Evolutionary conservation across 2,888 invertebrate species (phyloP).

Genomic region (Caenorhabditis afra): DNA sequence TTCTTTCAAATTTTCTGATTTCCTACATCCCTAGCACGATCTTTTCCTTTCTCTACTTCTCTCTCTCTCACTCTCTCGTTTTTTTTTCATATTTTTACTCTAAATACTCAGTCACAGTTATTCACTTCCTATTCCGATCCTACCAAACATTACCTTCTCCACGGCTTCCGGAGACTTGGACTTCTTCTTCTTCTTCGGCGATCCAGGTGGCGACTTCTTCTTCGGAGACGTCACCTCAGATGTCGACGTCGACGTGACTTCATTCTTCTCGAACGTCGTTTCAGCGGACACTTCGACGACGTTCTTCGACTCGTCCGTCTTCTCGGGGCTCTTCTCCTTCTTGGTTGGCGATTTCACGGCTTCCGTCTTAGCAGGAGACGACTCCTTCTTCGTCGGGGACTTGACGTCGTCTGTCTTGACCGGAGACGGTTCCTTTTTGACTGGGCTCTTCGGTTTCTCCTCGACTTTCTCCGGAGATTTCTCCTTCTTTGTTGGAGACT

Average conservation of each 20-base stretch:
- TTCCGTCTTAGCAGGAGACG: slow-evolving; percentile 4
- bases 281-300: slow-evolving; percentile 19
- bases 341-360: slow-evolving; percentile 34
- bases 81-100: slow-evolving; percentile 19
- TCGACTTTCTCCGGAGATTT: slow-evolving; percentile 24
- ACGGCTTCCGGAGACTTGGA: slow-evolving; percentile 40
- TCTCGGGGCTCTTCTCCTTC: slow-evolving; percentile 6
- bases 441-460: slow-evolving; percentile 5
- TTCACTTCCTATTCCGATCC: slow-evolving; percentile 16
- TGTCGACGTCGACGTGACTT: slow-evolving; percentile 7
- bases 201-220: slow-evolving; percentile 30
- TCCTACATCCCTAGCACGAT: slow-evolving; percentile 28
- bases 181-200: slow-evolving; percentile 22
- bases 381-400: slow-evolving; percentile 23
- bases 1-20: not conserved
- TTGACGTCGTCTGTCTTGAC: slow-evolving; percentile 1
- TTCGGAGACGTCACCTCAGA: slow-evolving; percentile 34
- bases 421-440: slow-evolving; percentile 31
- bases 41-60: slow-evolving; percentile 2
- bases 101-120: slow-evolving; percentile 12
- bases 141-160: slow-evolving; percentile 53
- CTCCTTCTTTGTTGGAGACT: slow-evolving; percentile 42
- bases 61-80: slow-evolving; percentile 11
- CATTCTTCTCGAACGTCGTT: slow-evolving; percentile 20
- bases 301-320: slow-evolving; percentile 3